Conservation (phyloP, 1,140 invertebrate species). For the Macrotrachela quadricornifera region DNA sequence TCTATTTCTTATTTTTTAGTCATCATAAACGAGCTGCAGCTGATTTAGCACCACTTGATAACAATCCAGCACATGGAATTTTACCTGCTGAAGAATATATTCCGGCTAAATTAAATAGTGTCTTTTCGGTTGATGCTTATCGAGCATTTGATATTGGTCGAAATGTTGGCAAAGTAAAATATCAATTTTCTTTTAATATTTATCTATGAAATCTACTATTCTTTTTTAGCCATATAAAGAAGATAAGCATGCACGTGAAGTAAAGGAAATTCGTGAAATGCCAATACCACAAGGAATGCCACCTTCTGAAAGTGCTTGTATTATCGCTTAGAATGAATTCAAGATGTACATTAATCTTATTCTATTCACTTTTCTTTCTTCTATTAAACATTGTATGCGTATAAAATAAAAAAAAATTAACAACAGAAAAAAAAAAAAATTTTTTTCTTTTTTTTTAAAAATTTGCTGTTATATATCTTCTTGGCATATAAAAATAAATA, state of each 20-base stretch:
- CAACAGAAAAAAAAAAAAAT: not conserved
- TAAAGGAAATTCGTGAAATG: too few relatives aligned
- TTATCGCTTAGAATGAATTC: not conserved
- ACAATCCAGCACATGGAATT: conserved; percentile 45
- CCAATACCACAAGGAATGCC: too few relatives aligned
- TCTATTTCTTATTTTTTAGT: conserved; percentile 22
- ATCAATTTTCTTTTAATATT: too few relatives aligned
- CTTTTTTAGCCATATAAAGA: conserved; percentile 39
- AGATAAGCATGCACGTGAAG: too few relatives aligned
- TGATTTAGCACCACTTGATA: conserved; percentile 39
- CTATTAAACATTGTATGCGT: not conserved
- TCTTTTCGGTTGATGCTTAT: conserved; percentile 40
- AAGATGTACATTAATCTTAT: not conserved
- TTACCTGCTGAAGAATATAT: conserved; percentile 43
- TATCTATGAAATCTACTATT: conserved; percentile 43
- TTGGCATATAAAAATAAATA: too few relatives aligned
- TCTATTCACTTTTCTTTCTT: not conserved
- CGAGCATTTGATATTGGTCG: conserved; percentile 35
- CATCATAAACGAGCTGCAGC: conserved; percentile 46
- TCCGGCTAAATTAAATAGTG: conserved; percentile 33
- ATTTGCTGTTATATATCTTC: too few relatives aligned
- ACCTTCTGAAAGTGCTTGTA: not conserved
- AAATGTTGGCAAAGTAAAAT: conserved; percentile 4
- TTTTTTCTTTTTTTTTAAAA: not conserved
- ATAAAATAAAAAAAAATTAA: not conserved